Base-by-base conservation (phyloP, 35 echinoderm and acorn worm genomes). In the Eucidaris tribuloides region DNA sequence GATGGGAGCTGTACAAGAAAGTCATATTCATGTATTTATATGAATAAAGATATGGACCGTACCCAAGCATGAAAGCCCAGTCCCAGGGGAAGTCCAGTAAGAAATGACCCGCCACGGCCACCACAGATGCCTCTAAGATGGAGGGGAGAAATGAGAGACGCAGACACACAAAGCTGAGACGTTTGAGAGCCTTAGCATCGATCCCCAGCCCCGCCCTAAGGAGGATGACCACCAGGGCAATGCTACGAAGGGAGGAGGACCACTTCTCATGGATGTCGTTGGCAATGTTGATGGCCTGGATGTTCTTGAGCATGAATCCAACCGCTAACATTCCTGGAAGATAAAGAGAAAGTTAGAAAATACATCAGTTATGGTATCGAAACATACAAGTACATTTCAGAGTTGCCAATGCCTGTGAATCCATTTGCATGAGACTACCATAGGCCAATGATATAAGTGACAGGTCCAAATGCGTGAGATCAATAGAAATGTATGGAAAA, bases 51-150 rank as follows among this genome's bases (percentile, higher is more conserved):
- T n/a, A n/a, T n/a, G n/a, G n/a, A n/a, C 79, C 95, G 93, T 86
- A 99, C 96, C 96, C 96, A 15, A 99, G 55, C 96, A 99, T 99
- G 79, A 99, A 99, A 55, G 86, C 86, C 96, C 96, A 99, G 42
- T 93, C 86, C 96, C 96, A 99, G 1, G 90, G 80, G 56, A 99
- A 99, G 25, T 58, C 65, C 15, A 99, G 44, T 15, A 90, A 14
- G 14, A 82, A 79, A 81, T 87, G 84, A 22, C 55, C 78, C 11
- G 83, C 79, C 4, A 90, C 83, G 20, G 96, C 96, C 4, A 90
- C 31, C 4, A 81, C 41, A 43, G 28, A 25, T 3, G 90, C 90
- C 65, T 99, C 96, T 35, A 81, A 46, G 13, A 89, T 64, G 36
- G 86, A 93, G 0, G 96, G 96, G 0, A 92, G 15, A 36, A 93